These are phyloP conservation scores for Gymnogyps californianus DNA, from an alignment of 2,113 vertebrate genomes.

Conservation along the genomic window DNA sequence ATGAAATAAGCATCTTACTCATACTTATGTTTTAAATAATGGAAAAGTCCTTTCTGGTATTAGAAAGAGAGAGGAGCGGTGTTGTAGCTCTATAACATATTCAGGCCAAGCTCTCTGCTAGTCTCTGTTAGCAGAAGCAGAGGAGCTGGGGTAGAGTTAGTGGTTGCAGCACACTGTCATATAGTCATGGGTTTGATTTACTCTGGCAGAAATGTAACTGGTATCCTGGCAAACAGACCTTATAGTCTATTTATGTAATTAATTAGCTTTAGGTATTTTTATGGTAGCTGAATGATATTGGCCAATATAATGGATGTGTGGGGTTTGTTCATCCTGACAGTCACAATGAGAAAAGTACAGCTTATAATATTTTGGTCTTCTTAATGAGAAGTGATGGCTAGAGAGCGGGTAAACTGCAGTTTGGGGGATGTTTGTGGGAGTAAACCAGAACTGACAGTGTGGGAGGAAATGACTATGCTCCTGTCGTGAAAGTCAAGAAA, in stretches of 20 bases:
- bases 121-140: not conserved
- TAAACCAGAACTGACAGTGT: not conserved
- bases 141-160: not conserved
- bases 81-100: not conserved
- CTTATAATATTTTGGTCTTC: slow-evolving; percentile 33
- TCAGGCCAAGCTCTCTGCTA: not conserved
- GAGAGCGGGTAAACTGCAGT: not conserved
- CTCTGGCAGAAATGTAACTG: not conserved
- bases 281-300: not conserved
- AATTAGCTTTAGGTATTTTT: not conserved
- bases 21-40: not conserved
- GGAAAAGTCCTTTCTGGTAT: not conserved
- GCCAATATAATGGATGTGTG: slow-evolving; percentile 18
- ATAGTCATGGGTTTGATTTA: not conserved
- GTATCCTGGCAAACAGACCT: slow-evolving; percentile 1
- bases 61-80: not conserved
- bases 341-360: not conserved
- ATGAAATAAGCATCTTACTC: not conserved
- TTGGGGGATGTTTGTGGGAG: not conserved
- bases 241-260: slow-evolving; percentile 11
- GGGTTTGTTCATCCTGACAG: slow-evolving; percentile 11
- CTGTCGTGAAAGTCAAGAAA: slow-evolving; percentile 22
- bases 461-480: slow-evolving; percentile 31
- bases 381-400: slow-evolving; percentile 32
- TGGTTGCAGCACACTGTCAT: not conserved